Percentiles rank a stretch among this genome's conserved stretches.
Evolutionary conservation across 2,888 invertebrate genomes (phyloP).

Genomic region (Andricus curvator): DNA sequence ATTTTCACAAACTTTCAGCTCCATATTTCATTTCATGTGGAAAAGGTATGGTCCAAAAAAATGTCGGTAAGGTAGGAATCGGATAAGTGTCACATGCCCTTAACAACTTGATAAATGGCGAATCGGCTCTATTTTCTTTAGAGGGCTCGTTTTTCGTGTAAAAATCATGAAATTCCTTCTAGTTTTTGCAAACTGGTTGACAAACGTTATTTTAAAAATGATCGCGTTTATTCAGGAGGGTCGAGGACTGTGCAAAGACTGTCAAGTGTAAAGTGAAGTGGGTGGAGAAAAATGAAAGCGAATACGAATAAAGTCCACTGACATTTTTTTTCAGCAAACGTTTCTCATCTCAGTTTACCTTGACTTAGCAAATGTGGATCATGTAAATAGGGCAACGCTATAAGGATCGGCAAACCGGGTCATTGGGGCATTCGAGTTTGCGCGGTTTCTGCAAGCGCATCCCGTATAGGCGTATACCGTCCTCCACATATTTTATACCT

Average conservation of each 20-base stretch:
- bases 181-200: too few species aligned
- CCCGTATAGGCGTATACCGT: conserved; percentile 16
- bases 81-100: too few species aligned
- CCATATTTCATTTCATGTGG: too few species aligned
- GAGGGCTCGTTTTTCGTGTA: too few species aligned
- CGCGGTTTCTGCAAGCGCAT: conserved; percentile 40
- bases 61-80: too few species aligned
- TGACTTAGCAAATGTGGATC: conserved; percentile 27
- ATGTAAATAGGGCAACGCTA: conserved; percentile 28
- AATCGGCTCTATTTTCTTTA: too few species aligned
- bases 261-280: background rate
- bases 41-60: too few species aligned
- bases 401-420: conserved; percentile 68
- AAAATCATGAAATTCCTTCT: too few species aligned
- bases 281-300: background rate
- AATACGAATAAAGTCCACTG: background rate
- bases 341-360: conserved; percentile 19
- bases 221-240: background rate
- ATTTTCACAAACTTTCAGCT: too few species aligned
- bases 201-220: too few species aligned
- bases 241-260: background rate
- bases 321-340: background rate
- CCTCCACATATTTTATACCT: conserved; percentile 22
- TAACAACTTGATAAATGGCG: too few species aligned
- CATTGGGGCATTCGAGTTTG: conserved; percentile 70